Percentiles rank a stretch among this genome's conserved stretches.
These are phyloP conservation scores for Eumaeus atala DNA, from an alignment of 1,140 invertebrate species.

Conservation along the genomic window DNA sequence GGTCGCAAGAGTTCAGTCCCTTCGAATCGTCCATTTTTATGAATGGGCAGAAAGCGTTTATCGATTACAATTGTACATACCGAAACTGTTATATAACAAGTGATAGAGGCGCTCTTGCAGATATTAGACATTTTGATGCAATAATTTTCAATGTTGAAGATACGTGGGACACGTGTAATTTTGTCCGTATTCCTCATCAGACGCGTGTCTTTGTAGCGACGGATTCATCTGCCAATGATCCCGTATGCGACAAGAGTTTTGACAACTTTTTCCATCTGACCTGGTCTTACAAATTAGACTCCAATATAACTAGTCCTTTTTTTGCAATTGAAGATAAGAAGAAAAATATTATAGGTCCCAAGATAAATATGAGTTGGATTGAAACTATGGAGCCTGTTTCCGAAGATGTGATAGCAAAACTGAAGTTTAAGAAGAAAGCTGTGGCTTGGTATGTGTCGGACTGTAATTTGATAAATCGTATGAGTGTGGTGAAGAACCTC, in stretches of 20 bases:
- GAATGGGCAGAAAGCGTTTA: constrained; percentile 38
- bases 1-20: constrained; percentile 33
- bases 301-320: constrained; percentile 35
- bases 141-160: constrained; percentile 52
- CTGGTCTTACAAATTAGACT: constrained; percentile 50
- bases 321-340: constrained; percentile 37
- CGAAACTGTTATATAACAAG: constrained; percentile 45
- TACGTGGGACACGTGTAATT: constrained; percentile 37
- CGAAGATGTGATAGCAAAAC: constrained; percentile 28
- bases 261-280: constrained; percentile 47
- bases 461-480: constrained; percentile 30
- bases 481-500: constrained; percentile 26
- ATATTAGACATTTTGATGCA: constrained; percentile 43
- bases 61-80: constrained; percentile 38
- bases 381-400: constrained; percentile 30
- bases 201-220: constrained; percentile 42
- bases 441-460: constrained; percentile 52
- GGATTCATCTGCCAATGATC: constrained; percentile 36
- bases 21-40: constrained; percentile 21
- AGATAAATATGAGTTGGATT: constrained; percentile 43
- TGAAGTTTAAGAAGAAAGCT: constrained; percentile 37
- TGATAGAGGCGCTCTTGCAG: constrained; percentile 32
- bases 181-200: constrained; percentile 33
- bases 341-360: constrained; percentile 38
- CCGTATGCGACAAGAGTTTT: constrained; percentile 33